A percentile compares a stretch with the other conserved stretches of the same genome.
These are phyloP conservation scores for Macroglossus sobrinus DNA, from an alignment of 2,113 vertebrate genomes.

Conservation along the genomic window DNA sequence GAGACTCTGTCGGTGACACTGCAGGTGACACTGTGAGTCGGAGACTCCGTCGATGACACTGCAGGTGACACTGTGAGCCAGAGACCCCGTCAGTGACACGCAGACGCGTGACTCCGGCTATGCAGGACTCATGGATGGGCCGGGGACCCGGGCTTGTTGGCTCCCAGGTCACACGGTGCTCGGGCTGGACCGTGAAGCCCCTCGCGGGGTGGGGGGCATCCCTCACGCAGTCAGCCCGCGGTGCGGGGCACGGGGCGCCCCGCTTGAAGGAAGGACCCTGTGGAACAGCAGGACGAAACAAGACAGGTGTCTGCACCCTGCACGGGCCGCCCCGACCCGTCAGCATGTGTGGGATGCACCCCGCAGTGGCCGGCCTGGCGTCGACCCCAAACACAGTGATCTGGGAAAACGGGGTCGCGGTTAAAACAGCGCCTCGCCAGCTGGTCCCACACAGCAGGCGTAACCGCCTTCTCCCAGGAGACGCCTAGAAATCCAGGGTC, in stretches of 20 bases:
- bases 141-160: not conserved
- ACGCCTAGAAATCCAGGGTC: not conserved
- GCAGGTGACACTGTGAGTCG: no score
- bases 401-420: not conserved
- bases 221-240: fast-evolving
- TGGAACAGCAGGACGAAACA: not conserved
- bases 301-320: not conserved
- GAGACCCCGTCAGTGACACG: not conserved
- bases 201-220: no score
- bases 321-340: no score
- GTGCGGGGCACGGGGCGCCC: not conserved
- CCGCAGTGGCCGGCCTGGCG: not conserved
- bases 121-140: not conserved
- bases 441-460: not conserved
- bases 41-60: no score
- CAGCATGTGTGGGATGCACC: not conserved
- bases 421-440: not conserved
- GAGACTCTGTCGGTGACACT: no score
- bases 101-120: not conserved
- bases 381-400: not conserved
- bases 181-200: not conserved
- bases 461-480: not conserved
- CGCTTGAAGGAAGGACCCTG: not conserved
- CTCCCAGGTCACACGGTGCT: not conserved
- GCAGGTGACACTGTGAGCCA: not conserved